phyloP scores from a whole-genome alignment of 1,140 invertebrate genomes.

The Eubasilissa regina region DNA sequence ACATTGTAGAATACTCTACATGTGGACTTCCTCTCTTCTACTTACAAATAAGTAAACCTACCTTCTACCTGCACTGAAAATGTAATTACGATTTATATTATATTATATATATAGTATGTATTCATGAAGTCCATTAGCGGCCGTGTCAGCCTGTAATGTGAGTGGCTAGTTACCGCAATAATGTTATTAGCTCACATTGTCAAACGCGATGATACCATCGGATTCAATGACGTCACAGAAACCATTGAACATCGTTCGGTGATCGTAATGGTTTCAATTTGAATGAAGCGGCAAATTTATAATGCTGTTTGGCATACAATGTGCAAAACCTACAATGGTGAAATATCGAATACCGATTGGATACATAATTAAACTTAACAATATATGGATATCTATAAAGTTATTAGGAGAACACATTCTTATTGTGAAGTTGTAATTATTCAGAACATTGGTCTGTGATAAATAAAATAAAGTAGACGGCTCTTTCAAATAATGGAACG shows the following conservation, averaged over 20 bases:
- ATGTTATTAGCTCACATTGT: conserved; percentile 28
- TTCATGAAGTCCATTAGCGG: conserved; percentile 5
- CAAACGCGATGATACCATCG: conserved; percentile 11
- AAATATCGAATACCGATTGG: neutral
- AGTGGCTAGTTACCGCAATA: neutral
- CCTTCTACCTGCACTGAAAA: too few relatives aligned
- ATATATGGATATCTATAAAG: too few relatives aligned
- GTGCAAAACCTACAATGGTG: neutral
- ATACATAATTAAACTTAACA: too few relatives aligned
- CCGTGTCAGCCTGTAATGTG: neutral
- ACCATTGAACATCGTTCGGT: neutral
- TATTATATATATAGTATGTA: neutral
- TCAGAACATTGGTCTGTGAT: too few relatives aligned
- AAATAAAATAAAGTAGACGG: too few relatives aligned
- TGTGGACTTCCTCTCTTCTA: too few relatives aligned
- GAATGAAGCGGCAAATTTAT: conserved; percentile 7
- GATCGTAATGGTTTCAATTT: conserved; percentile 11
- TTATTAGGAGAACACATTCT: too few relatives aligned
- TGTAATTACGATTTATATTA: too few relatives aligned
- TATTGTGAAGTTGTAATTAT: too few relatives aligned
- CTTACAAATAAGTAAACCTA: too few relatives aligned
- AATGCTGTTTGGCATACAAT: neutral
- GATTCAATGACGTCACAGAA: conserved; percentile 10
- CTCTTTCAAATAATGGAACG: too few relatives aligned
- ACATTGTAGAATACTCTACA: too few relatives aligned